These are phyloP conservation scores for Megalops cyprinoides DNA, from an alignment of 2,797 vertebrate species.

Conservation along the genomic window DNA sequence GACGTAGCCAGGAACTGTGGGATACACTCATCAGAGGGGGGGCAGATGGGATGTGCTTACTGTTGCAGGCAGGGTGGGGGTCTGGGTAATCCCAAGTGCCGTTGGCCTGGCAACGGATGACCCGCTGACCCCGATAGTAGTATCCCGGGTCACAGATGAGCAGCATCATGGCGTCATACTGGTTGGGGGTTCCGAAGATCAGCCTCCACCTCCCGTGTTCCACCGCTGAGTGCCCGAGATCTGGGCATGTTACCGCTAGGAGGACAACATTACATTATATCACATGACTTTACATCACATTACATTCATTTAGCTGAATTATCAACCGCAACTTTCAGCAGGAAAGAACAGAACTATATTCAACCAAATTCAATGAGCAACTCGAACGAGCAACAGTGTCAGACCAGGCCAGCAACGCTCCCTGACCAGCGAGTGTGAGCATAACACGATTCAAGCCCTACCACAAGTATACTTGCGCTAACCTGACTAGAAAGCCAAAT, in stretches of 20 bases:
- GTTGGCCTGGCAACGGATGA: constrained; percentile 89
- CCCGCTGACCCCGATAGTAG: constrained; percentile 91
- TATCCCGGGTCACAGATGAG: constrained; percentile 95
- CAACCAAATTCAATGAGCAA: no score
- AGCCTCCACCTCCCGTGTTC: constrained; percentile 94
- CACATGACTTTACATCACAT: no score
- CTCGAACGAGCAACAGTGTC: no score
- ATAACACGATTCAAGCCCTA: no score
- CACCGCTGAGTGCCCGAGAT: constrained; percentile 85
- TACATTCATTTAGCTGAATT: no score
- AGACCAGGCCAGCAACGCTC: no score
- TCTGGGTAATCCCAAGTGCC: constrained; percentile 91
- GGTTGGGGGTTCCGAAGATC: constrained; percentile 92
- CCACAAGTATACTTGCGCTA: no score
- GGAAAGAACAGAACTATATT: no score
- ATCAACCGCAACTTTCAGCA: no score
- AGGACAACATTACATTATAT: no score
- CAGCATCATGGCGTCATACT: constrained; percentile 93
- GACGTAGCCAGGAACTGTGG: background rate
- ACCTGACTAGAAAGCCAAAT: no score
- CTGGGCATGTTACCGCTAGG: constrained; percentile 88
- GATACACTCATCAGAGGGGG: background rate
- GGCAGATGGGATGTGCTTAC: constrained; percentile 76
- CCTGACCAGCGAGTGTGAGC: no score
- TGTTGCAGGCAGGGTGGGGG: constrained; percentile 86